phyloP scores from a whole-genome alignment of 2,797 vertebrate genomes.

The Heteromormyrus szaboi region DNA sequence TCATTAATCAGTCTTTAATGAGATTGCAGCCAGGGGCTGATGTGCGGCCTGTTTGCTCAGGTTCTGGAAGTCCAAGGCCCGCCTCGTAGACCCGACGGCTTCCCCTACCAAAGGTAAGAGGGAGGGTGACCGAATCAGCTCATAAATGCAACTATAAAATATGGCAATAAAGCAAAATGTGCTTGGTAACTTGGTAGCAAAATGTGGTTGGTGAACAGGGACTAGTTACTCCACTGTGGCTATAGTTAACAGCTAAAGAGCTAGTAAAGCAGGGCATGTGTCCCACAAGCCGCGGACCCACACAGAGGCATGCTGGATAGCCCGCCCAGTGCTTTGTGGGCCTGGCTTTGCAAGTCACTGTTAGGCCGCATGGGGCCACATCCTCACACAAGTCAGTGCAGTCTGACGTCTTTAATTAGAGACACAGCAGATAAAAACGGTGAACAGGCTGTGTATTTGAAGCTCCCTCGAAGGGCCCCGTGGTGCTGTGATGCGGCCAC shows the following conservation, averaged over 20 bases:
- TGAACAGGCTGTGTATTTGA: not conserved
- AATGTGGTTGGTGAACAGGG: not conserved
- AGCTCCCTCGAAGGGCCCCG: not conserved
- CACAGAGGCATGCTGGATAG: not conserved
- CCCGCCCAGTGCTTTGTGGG: not conserved
- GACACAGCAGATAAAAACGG: not conserved
- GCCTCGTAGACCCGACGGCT: not conserved
- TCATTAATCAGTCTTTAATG: slow-evolving; percentile 68
- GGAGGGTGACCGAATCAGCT: not conserved
- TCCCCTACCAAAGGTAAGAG: not conserved
- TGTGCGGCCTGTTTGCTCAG: slow-evolving; percentile 40
- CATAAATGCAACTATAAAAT: not conserved
- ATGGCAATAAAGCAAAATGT: not conserved
- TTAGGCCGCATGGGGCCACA: not conserved
- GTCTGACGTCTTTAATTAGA: not conserved
- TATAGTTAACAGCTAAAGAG: not conserved
- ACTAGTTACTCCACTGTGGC: not conserved
- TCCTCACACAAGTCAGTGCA: not conserved
- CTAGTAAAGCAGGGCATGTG: not conserved
- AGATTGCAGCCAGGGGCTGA: slow-evolving; percentile 55
- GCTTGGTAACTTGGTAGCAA: not conserved
- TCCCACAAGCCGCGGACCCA: not conserved
- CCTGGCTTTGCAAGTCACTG: not conserved
- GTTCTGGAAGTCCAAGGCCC: slow-evolving; percentile 25
- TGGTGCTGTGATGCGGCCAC: not conserved